Percentiles rank a stretch among this genome's conserved stretches.
Evolutionary conservation across 1,140 invertebrate species (phyloP).

Genomic region (Leptonema lineaticorne): DNA sequence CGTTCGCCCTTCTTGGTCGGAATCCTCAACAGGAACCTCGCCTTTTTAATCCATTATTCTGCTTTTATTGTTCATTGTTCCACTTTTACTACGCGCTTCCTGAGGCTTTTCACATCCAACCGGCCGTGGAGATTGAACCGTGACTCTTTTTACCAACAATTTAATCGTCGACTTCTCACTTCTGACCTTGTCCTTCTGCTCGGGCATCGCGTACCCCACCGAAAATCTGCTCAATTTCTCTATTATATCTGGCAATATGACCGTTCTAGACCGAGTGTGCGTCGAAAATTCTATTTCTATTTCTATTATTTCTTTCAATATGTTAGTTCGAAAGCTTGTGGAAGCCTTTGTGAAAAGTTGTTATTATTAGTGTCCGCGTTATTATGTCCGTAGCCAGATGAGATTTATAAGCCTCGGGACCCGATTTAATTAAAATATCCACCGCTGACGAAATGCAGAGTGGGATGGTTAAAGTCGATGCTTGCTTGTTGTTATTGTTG

Average conservation of each 20-base stretch:
- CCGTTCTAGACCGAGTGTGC: too few species aligned
- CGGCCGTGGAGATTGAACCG: too few species aligned
- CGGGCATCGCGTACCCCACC: too few species aligned
- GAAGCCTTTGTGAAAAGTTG: neutral
- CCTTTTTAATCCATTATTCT: slow-evolving; percentile 4
- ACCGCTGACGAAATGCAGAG: neutral
- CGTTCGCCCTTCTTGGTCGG: too few species aligned
- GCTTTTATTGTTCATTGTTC: neutral
- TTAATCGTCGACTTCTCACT: slow-evolving; percentile 16
- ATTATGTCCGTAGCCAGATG: neutral
- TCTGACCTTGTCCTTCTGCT: neutral
- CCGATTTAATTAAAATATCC: neutral
- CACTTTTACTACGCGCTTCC: neutral
- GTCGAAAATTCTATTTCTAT: too few species aligned
- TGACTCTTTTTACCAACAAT: too few species aligned
- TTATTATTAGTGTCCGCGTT: neutral
- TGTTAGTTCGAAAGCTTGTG: neutral
- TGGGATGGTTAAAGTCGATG: neutral
- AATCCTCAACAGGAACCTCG: neutral
- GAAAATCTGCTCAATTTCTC: too few species aligned
- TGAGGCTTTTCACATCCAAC: neutral
- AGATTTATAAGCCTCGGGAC: neutral
- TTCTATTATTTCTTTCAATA: neutral
- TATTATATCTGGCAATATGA: too few species aligned
- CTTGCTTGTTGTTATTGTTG: too few species aligned